Evolutionary conservation across 2,113 vertebrate genomes (phyloP).

Genomic region (Ictidomys tridecemlineatus): DNA sequence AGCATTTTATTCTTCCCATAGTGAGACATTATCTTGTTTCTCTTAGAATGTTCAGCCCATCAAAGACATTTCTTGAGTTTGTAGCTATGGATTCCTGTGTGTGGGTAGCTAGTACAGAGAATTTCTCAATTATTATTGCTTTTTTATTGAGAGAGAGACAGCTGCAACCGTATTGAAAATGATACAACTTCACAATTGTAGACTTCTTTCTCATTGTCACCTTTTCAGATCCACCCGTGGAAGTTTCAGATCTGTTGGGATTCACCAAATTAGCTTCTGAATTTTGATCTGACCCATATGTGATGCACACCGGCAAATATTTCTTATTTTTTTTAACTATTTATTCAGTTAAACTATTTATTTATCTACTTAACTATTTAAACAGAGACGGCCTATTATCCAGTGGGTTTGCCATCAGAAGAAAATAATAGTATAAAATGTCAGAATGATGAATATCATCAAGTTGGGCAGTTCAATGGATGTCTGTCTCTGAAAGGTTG

Average conservation of each 20-base stretch:
- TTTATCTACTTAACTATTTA: background rate
- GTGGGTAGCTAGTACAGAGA: background rate
- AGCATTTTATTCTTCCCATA: background rate
- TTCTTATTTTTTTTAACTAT: slow-evolving; percentile 24
- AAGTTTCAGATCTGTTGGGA: background rate
- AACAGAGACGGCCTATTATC: background rate
- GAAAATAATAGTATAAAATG: background rate
- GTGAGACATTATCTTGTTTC: background rate
- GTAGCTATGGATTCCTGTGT: background rate
- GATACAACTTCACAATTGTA: background rate
- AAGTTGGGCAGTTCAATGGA: background rate
- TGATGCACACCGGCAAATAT: background rate
- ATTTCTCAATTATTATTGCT: background rate
- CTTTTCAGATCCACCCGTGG: background rate
- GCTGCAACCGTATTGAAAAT: background rate
- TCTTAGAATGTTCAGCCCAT: background rate
- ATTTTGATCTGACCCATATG: background rate
- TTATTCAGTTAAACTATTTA: background rate
- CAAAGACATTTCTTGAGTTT: background rate
- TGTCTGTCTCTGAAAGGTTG: background rate
- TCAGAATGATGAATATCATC: background rate
- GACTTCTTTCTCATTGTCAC: background rate
- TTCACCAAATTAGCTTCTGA: background rate
- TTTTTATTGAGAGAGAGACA: background rate
- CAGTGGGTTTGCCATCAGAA: background rate